Evolutionary conservation across 2,113 vertebrate species (phyloP).

Genomic region (Tamias sibiricus): DNA sequence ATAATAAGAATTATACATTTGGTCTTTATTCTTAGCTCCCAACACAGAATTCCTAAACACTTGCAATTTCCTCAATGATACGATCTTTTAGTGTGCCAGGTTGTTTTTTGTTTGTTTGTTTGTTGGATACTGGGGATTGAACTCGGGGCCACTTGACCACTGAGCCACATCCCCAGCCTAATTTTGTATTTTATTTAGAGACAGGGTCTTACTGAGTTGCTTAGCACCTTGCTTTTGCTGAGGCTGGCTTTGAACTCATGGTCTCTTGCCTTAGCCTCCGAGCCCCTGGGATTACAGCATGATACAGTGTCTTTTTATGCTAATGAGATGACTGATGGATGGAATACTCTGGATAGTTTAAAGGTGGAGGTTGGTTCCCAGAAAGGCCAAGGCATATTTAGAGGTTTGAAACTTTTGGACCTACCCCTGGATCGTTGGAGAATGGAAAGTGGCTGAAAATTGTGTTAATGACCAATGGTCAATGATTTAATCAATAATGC

Average conservation of each 20-base stretch:
- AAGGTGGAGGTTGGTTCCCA: not conserved
- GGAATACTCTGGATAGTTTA: not conserved
- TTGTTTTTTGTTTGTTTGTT: no score
- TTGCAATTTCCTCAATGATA: not conserved
- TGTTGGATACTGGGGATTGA: no score
- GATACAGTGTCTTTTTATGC: not conserved
- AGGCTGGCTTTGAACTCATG: no score
- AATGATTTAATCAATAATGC: not conserved
- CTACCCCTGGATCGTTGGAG: rapidly evolving
- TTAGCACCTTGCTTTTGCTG: no score
- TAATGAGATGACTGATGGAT: not conserved
- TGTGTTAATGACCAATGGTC: not conserved
- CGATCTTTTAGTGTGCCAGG: no score
- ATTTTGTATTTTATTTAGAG: no score
- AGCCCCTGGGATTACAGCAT: no score
- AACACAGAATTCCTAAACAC: not conserved
- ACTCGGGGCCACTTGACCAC: no score
- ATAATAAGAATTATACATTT: not conserved
- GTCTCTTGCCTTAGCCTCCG: no score
- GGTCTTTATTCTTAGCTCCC: not conserved
- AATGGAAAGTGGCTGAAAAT: not conserved
- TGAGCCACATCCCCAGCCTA: no score
- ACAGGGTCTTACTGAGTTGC: no score
- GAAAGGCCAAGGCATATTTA: not conserved
- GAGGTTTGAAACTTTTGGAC: not conserved